Percentiles rank a stretch among this genome's conserved stretches.
Evolutionary conservation across 2,113 vertebrate genomes (phyloP).

Genomic region (Elaphurus davidianus): DNA sequence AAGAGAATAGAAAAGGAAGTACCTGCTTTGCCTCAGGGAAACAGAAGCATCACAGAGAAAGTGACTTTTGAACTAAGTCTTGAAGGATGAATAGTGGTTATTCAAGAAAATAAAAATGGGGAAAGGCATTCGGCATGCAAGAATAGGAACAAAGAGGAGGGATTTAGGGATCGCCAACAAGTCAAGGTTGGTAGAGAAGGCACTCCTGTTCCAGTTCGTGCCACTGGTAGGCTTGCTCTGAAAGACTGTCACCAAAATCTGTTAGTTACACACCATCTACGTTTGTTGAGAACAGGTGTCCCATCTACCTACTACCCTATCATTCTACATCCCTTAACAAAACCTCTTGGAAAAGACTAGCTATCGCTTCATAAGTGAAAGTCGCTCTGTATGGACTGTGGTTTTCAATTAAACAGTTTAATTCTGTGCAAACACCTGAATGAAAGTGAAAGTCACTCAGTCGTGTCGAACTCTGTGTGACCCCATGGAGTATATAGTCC

Average conservation of each 20-base stretch:
- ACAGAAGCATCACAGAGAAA: background rate
- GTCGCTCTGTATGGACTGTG: background rate
- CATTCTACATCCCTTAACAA: background rate
- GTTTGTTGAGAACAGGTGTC: background rate
- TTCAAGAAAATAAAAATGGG: constrained; percentile 9
- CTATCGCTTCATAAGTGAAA: background rate
- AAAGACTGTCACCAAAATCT: background rate
- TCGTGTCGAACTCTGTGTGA: background rate
- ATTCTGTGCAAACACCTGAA: background rate
- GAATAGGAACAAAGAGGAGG: background rate
- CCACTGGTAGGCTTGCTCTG: background rate
- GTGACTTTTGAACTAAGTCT: constrained; percentile 21
- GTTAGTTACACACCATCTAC: background rate
- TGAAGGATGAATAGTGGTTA: constrained; percentile 28
- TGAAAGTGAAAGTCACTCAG: background rate
- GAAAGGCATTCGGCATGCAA: background rate
- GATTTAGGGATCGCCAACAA: too few species aligned
- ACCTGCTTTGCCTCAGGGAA: constrained; percentile 39
- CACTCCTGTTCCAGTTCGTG: background rate
- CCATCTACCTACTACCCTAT: background rate
- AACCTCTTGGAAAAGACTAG: background rate
- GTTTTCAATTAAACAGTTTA: background rate
- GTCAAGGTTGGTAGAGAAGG: background rate
- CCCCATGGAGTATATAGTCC: background rate
- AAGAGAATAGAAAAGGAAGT: constrained; percentile 26